These are phyloP conservation scores for Eulemur albifrons DNA, from an alignment of 2,797 vertebrate genomes.

Conservation along the genomic window DNA sequence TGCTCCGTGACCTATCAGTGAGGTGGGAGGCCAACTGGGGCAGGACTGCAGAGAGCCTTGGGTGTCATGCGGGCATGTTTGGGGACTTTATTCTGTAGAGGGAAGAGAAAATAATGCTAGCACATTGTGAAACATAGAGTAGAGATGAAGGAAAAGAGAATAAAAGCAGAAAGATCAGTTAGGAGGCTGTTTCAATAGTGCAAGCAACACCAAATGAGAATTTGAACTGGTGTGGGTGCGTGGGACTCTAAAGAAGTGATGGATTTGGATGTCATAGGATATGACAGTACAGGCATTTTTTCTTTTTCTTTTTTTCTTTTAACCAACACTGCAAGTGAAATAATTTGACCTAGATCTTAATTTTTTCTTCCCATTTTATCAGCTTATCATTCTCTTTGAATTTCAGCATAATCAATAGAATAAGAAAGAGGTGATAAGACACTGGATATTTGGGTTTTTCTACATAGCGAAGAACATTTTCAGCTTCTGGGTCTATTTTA, in stretches of 20 bases:
- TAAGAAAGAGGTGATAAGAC: not conserved
- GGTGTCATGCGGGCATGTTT: not conserved
- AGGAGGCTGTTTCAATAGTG: not conserved
- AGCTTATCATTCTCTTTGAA: not conserved
- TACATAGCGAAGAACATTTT: not conserved
- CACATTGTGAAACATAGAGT: not conserved
- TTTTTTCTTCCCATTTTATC: not conserved
- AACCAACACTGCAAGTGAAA: not conserved
- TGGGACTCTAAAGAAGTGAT: not conserved
- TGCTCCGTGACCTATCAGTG: not conserved
- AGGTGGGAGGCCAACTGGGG: not conserved
- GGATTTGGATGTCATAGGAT: not conserved
- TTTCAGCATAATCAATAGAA: not conserved
- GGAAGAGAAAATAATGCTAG: not conserved
- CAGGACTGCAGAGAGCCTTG: not conserved
- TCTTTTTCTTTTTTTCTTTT: not conserved
- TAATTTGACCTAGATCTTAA: not conserved
- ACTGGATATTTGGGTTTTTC: not conserved
- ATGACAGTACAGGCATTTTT: not conserved
- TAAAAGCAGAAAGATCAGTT: not conserved
- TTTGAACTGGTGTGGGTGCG: not conserved
- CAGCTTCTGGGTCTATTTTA: not conserved
- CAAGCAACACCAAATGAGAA: not conserved
- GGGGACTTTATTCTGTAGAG: not conserved
- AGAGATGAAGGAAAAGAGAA: not conserved